Base-by-base conservation (phyloP, 2,888 invertebrate genomes). In the Coleophora deauratella region DNA sequence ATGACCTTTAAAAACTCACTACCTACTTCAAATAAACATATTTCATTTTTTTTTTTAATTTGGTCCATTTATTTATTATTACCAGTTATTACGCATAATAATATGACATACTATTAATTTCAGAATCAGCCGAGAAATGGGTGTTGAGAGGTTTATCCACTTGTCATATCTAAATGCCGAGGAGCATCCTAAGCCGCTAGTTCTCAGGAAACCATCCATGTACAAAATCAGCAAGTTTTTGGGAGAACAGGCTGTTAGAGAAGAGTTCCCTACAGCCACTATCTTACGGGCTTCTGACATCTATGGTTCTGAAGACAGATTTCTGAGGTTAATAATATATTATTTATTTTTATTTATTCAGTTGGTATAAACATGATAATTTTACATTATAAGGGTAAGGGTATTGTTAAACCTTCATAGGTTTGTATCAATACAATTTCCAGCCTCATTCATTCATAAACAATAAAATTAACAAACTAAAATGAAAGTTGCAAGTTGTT, bases 221-320 rank as follows among this genome's bases (percentile, higher is more conserved):
- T 95, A 89, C 68, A 88, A 95, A 51, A 87, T 87, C 43, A 90
- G 92, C 57, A 98, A 98, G 87, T 93, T 88, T 67, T 72, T 78
- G 41, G 98, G 99, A 10, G 99, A 99, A 74, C 62, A 87, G 54
- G 98, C 95, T n/a, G 97, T 99, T 0, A 88, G 88, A 39, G 93
- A 96, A 59, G 98, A 97, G 72, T 99, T 98, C 74, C 99, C 99
- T 0, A 92, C 95, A 40, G 99, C 98, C 7, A 96, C 95, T 1
- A 94, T 99, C 47, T 87, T 99, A 51, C 89, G 97, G 43, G 98
- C 99, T n/a, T 86, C 98, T 0, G 94, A 95, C 66, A 91, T 98
- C 42, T 98, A 93, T 80, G 99, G 98, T 0, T 90, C 91, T 46
- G 93, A 93, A 62, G 99, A 99, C 79, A 86, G 93, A 51, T 99